Base-by-base conservation (phyloP, 2,797 vertebrate species). In the Pterois miles region DNA sequence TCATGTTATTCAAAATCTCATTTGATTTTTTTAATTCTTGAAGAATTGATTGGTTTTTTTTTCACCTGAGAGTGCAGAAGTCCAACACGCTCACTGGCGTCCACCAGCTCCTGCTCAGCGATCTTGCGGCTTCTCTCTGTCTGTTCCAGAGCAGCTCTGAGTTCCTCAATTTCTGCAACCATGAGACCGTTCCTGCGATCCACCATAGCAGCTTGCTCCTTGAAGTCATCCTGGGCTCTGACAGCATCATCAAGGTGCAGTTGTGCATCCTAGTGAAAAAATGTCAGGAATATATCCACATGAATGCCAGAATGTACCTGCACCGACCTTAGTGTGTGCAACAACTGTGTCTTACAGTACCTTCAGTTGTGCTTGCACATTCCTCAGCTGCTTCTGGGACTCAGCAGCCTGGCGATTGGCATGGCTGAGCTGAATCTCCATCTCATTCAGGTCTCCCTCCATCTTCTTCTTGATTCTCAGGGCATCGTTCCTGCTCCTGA, bases 391-490 rank as follows among this genome's bases (percentile, higher is more conserved):
- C 78, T 97, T 98, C 91, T 97, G 96, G 69, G 95, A 92, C 83
- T 98, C 97, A 33, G 94, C 88, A 43, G 91, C 92, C 81, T 97
- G 97, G 34, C 93, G 93, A 87, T 96, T 97, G 89, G 96, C 93
- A 20, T 96, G 96, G 78, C 95, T 95, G 72, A 98, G 90, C 89
- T 97, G 97, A 69, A 97, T 95, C 91, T 97, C 96, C 96, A 97
- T 94, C 90, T 97, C 96, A 34, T 95, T 96, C 71, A 96, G 93
- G 53, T 96, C 96, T 69, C 96, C 95, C 74, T 97, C 96, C 96
- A 96, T 97, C 93, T 97, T 98, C 94, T 97, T 98, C 90, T 97
- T 98, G 66, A 97, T 80, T 82, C 96, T 95, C 62, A 97, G 80
- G 72, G 96, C 96, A 50, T 98, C 96, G 1, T 97, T 97, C 72